Evolutionary conservation across 2,113 vertebrate genomes (phyloP).

Genomic region (Pao palembangensis): DNA sequence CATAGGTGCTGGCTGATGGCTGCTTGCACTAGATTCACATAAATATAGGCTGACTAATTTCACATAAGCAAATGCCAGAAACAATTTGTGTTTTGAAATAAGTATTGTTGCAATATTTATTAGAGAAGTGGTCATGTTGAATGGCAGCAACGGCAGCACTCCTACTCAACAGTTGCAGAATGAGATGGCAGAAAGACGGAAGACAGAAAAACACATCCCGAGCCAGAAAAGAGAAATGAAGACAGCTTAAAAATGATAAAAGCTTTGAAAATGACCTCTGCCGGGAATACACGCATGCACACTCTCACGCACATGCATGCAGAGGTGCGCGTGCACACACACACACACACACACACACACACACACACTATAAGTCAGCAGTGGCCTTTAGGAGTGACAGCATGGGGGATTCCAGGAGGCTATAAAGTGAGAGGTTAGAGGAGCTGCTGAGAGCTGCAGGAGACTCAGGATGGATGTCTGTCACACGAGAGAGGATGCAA

Average conservation of each 20-base stretch:
- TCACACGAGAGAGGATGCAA: conserved; percentile 3
- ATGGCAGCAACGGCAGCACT: conserved; percentile 22
- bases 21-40: conserved; percentile 9
- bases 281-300: conserved; percentile 19
- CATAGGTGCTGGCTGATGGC: too few relatives aligned
- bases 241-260: conserved; percentile 40
- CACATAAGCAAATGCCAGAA: neutral
- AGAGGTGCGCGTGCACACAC: neutral
- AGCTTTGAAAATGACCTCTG: conserved; percentile 28
- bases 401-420: conserved; percentile 20
- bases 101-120: conserved; percentile 20
- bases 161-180: conserved; percentile 23
- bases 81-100: conserved; percentile 12
- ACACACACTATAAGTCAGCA: conserved; percentile 10
- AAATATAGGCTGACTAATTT: neutral
- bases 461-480: conserved; percentile 21
- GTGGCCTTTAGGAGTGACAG: conserved; percentile 35
- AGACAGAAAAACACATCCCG: neutral
- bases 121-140: conserved; percentile 33
- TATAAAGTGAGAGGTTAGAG: conserved; percentile 25
- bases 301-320: neutral
- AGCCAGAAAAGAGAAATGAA: conserved; percentile 9
- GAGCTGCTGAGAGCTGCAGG: conserved; percentile 47
- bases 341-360: neutral
- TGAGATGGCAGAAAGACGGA: conserved; percentile 33